phyloP scores from a whole-genome alignment of 1,140 invertebrate species.

The Leptonema lineaticorne region DNA sequence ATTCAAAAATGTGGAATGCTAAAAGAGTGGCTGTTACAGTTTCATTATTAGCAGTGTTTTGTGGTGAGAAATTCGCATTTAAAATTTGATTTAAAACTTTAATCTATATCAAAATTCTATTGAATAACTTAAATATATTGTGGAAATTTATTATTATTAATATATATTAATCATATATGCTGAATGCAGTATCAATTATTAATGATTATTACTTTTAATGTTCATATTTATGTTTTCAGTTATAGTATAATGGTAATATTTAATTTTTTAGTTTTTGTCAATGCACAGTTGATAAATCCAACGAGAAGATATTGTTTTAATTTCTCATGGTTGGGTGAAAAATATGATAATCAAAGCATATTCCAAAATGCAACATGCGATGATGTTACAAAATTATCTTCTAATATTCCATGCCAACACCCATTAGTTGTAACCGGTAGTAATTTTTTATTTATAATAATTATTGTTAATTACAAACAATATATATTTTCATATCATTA shows the following conservation, averaged over 20 bases:
- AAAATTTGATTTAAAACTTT: too few relatives aligned
- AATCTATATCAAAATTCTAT: too few relatives aligned
- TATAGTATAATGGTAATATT: too few relatives aligned
- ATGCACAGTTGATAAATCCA: conserved; percentile 25
- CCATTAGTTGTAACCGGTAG: conserved; percentile 57
- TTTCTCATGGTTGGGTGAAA: conserved; percentile 59
- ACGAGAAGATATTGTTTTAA: conserved; percentile 51
- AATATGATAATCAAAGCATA: conserved; percentile 51
- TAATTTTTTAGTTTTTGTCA: conserved; percentile 27
- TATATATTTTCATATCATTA: not conserved
- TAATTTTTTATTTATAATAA: conserved; percentile 7
- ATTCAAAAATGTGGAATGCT: not conserved
- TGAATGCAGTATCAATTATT: too few relatives aligned
- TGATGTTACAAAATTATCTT: conserved; percentile 51
- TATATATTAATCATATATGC: too few relatives aligned
- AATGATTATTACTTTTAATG: too few relatives aligned
- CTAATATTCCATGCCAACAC: conserved; percentile 52
- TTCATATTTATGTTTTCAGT: too few relatives aligned
- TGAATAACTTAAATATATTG: not conserved
- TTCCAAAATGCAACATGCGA: conserved; percentile 56
- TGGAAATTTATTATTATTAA: too few relatives aligned
- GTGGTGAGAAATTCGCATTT: too few relatives aligned
- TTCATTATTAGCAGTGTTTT: not conserved
- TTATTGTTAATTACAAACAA: conserved; percentile 9
- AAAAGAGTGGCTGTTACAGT: not conserved